phyloP scores from a whole-genome alignment of 1,140 invertebrate genomes.

The Ips typographus region DNA sequence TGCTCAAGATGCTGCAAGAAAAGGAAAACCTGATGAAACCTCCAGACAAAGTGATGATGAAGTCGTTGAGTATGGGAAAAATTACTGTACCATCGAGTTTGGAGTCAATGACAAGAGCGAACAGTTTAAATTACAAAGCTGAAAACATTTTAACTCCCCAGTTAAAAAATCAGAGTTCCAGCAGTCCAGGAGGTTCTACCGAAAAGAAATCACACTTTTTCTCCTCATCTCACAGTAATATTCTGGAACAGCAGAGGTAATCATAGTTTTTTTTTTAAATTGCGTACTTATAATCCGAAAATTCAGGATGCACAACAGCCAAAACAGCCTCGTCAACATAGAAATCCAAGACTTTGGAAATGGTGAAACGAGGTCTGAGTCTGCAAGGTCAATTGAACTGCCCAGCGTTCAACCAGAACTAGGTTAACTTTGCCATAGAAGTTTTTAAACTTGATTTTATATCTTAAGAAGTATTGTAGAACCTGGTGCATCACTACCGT shows the following conservation, averaged over 20 bases:
- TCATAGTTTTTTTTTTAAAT: neutral
- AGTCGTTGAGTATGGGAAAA: slow-evolving; percentile 47
- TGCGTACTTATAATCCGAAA: neutral
- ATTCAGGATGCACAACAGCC: slow-evolving; percentile 20
- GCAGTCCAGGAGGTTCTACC: slow-evolving; percentile 35
- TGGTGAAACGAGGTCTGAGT: neutral
- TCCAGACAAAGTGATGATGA: slow-evolving; percentile 39
- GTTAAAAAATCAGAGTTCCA: slow-evolving; percentile 23
- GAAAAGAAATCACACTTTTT: slow-evolving; percentile 62
- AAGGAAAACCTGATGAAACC: slow-evolving; percentile 25
- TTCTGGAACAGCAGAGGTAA: slow-evolving; percentile 56
- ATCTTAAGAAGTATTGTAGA: neutral
- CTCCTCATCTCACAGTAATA: slow-evolving; percentile 65
- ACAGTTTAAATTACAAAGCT: slow-evolving; percentile 47
- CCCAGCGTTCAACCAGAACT: neutral
- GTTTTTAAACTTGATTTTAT: too few relatives aligned
- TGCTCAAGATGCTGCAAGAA: slow-evolving; percentile 41
- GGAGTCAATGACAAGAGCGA: slow-evolving; percentile 38
- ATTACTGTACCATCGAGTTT: slow-evolving; percentile 39
- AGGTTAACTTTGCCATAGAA: neutral
- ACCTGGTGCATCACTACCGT: neutral
- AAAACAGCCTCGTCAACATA: slow-evolving; percentile 49
- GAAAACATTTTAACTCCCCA: slow-evolving; percentile 50
- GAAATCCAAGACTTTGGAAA: slow-evolving; percentile 48
- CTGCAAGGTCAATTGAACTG: slow-evolving; percentile 30